A percentile compares a stretch with the other conserved stretches of the same genome.
These are phyloP conservation scores for Cheiracanthium punctorium DNA, from an alignment of 2,888 invertebrate species.

Conservation along the genomic window DNA sequence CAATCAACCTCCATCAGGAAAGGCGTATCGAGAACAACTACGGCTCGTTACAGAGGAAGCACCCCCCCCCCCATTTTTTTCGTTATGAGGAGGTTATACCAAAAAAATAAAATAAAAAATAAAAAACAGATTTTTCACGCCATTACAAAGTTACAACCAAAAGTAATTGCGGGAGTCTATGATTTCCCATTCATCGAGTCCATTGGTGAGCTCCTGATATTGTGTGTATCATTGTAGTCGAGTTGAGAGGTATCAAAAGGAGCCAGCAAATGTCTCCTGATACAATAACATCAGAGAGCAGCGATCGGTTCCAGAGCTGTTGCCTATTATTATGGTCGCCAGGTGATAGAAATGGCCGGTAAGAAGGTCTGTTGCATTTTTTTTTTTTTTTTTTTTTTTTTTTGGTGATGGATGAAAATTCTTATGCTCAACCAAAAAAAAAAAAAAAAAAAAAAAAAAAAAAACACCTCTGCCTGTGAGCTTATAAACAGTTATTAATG, in stretches of 20 bases:
- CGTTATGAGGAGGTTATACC: background rate
- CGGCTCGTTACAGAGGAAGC: background rate
- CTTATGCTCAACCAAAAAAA: no score
- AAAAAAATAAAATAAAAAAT: no score
- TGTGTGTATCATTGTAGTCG: conserved; percentile 23
- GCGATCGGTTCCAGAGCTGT: conserved; percentile 41
- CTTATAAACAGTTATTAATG: no score
- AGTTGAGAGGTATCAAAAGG: conserved; percentile 35
- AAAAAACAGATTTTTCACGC: conserved; percentile 23
- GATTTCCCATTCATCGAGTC: conserved; percentile 59
- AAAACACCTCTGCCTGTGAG: no score
- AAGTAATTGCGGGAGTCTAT: conserved; percentile 67
- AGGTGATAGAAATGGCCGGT: conserved; percentile 40
- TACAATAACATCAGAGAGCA: conserved; percentile 48
- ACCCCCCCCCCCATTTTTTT: background rate
- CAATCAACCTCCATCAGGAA: background rate
- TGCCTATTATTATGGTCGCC: conserved; percentile 35
- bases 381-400: no score
- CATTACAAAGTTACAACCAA: conserved; percentile 62
- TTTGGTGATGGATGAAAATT: no score
- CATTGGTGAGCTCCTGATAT: conserved; percentile 29
- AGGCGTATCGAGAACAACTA: background rate
- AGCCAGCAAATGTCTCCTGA: conserved; percentile 26
- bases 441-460: no score
- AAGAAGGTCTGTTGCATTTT: background rate